Evolutionary conservation across 2,113 vertebrate genomes (phyloP).

Genomic region (Catharus minimus): DNA sequence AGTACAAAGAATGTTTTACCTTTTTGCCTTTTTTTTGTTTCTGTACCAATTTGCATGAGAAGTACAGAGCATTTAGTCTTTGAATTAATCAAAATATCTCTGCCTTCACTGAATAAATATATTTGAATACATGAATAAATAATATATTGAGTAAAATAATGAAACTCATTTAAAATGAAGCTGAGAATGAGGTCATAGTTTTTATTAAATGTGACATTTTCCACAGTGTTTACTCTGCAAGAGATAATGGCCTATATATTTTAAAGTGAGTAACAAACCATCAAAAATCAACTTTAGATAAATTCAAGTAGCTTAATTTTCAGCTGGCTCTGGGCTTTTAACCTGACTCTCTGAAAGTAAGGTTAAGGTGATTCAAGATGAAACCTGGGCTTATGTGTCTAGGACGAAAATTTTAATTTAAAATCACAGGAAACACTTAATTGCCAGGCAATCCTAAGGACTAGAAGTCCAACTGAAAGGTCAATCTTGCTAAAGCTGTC

Average conservation of each 20-base stretch:
- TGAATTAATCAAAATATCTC: slow-evolving; percentile 58
- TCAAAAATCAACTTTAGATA: slow-evolving; percentile 11
- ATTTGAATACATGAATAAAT: slow-evolving; percentile 53
- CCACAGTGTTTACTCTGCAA: slow-evolving; percentile 32
- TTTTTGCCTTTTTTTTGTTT: background rate
- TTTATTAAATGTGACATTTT: slow-evolving; percentile 57
- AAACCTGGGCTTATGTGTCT: background rate
- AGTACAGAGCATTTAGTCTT: slow-evolving; percentile 35
- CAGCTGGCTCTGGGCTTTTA: background rate
- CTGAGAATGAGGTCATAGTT: slow-evolving; percentile 28
- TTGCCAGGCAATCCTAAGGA: background rate
- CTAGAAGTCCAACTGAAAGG: background rate
- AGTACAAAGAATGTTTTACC: slow-evolving; percentile 16
- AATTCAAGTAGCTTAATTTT: slow-evolving; percentile 30
- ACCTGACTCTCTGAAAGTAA: background rate
- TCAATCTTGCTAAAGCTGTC: background rate
- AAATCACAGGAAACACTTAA: slow-evolving; percentile 16
- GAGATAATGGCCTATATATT: slow-evolving; percentile 37
- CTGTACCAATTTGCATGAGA: slow-evolving; percentile 31
- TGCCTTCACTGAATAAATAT: slow-evolving; percentile 37
- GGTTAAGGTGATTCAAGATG: background rate
- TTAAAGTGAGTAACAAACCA: slow-evolving; percentile 25
- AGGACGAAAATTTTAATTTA: slow-evolving; percentile 25
- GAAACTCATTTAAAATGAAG: slow-evolving; percentile 31
- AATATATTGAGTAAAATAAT: slow-evolving; percentile 47